Conservation (phyloP, 2,888 invertebrate genomes). For the Dynastes maya region DNA sequence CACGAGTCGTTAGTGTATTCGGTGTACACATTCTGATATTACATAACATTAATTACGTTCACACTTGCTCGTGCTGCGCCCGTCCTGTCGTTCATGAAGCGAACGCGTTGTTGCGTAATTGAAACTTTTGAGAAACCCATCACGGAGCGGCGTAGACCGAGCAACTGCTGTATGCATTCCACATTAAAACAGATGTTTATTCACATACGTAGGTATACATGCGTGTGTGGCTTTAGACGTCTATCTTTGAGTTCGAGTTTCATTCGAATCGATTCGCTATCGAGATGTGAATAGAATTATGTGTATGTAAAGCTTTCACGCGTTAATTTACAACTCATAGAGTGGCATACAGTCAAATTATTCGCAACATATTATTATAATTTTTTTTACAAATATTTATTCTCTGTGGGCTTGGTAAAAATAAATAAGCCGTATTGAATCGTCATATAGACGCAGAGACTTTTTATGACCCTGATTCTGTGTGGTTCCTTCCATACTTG, state of each 20-base stretch:
- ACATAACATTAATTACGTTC: conserved; percentile 48
- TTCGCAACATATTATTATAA: too few relatives aligned
- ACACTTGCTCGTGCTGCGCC: conserved; percentile 34
- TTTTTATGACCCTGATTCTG: too few relatives aligned
- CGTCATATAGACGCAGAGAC: too few relatives aligned
- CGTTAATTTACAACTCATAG: background rate
- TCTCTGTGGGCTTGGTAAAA: too few relatives aligned
- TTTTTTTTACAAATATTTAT: too few relatives aligned
- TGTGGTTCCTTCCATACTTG: too few relatives aligned
- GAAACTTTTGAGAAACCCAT: conserved; percentile 37
- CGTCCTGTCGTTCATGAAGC: conserved; percentile 33
- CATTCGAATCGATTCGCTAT: conserved; percentile 31
- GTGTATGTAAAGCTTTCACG: background rate
- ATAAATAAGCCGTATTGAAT: too few relatives aligned
- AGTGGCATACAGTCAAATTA: background rate
- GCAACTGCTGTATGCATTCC: conserved; percentile 1
- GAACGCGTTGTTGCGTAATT: conserved; percentile 36
- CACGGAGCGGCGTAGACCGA: background rate
- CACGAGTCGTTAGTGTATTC: conserved; percentile 49
- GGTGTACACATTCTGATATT: conserved; percentile 36
- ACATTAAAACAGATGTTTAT: conserved; percentile 32
- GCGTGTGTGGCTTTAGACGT: conserved; percentile 2
- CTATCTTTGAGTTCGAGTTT: conserved; percentile 8
- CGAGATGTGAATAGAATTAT: background rate
- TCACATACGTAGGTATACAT: background rate